Percentiles rank a stretch among this genome's conserved stretches.
These are phyloP conservation scores for Heliothis subflexa DNA, from an alignment of 1,140 invertebrate species.

Conservation along the genomic window DNA sequence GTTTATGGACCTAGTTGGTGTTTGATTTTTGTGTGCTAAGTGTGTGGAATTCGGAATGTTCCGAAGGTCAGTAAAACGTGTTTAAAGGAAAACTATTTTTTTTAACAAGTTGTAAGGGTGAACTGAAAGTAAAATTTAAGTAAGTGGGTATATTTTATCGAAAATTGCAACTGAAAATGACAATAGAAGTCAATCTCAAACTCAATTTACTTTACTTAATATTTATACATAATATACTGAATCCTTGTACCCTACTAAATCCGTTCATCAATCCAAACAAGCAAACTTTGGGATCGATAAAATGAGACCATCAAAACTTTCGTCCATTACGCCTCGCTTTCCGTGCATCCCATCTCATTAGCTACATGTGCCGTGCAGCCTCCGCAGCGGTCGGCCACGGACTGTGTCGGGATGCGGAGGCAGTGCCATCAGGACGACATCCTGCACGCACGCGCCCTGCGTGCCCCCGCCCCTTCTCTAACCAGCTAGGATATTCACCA, in stretches of 20 bases:
- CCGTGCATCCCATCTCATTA: background rate
- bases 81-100: too few species aligned
- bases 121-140: too few species aligned
- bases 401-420: conserved; percentile 9
- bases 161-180: too few species aligned
- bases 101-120: too few species aligned
- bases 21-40: background rate
- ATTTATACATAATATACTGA: too few species aligned
- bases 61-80: too few species aligned
- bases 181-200: too few species aligned
- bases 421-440: conserved; percentile 24
- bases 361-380: background rate
- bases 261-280: background rate
- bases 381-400: background rate
- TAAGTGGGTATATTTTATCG: too few species aligned
- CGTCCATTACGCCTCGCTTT: background rate
- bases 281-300: background rate
- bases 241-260: background rate
- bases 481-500: background rate
- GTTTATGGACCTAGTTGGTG: background rate
- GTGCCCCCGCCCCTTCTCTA: background rate
- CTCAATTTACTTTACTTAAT: too few species aligned
- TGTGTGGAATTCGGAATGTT: background rate
- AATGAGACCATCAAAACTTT: background rate
- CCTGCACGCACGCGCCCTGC: conserved; percentile 41